Conservation (phyloP, 2,113 vertebrate genomes). For the Lanius ludovicianus region DNA sequence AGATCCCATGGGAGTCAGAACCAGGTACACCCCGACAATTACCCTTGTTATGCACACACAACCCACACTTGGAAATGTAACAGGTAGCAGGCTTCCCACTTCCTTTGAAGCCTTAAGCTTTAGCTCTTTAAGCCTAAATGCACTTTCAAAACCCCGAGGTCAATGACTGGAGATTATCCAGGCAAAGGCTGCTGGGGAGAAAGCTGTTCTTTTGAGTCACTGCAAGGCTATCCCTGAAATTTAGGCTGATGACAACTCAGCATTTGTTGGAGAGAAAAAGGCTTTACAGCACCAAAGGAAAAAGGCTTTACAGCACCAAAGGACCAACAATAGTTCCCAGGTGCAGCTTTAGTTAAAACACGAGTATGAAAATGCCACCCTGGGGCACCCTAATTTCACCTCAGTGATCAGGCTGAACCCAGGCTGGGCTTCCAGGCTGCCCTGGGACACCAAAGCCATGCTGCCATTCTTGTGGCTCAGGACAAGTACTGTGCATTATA, state of each 20-base stretch:
- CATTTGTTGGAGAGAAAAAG: background rate
- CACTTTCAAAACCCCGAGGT: conserved; percentile 17
- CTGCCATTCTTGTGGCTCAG: background rate
- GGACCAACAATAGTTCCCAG: background rate
- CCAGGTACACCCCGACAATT: background rate
- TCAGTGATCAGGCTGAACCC: rapidly evolving
- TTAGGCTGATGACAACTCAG: background rate
- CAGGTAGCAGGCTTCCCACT: background rate
- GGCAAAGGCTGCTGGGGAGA: background rate
- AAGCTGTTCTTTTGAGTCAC: background rate
- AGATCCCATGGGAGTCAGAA: background rate
- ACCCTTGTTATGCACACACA: background rate
- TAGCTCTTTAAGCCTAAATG: conserved; percentile 21
- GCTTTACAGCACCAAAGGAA: background rate
- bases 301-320: background rate
- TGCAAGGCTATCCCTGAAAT: background rate
- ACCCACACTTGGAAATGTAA: background rate
- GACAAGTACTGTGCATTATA: background rate
- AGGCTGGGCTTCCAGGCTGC: background rate
- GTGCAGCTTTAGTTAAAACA: background rate
- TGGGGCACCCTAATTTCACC: background rate
- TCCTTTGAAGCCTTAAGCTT: conserved; percentile 16
- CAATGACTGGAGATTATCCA: conserved; percentile 15
- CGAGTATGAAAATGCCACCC: background rate
- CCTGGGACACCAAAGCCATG: background rate